Evolutionary conservation across 2,113 vertebrate species (phyloP).

Genomic region (Axis porcinus): DNA sequence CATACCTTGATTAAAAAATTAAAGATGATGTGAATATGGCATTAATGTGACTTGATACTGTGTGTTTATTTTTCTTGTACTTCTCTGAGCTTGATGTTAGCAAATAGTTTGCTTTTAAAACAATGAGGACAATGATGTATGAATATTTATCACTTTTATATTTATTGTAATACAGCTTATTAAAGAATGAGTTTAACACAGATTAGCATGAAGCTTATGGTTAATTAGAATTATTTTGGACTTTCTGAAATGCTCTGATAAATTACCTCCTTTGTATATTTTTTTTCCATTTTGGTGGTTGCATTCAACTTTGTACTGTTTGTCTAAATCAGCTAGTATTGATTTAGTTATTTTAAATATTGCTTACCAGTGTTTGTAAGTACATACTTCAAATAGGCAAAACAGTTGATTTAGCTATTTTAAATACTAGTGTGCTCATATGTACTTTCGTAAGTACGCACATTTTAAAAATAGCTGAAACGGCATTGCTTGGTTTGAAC

Average conservation of each 20-base stretch:
- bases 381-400: neutral
- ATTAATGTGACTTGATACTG: neutral
- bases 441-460: neutral
- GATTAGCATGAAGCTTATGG: neutral
- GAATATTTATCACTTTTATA: neutral
- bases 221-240: neutral
- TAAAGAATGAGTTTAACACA: neutral
- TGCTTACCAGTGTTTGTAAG: neutral
- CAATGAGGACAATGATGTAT: neutral
- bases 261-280: neutral
- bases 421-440: neutral
- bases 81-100: neutral
- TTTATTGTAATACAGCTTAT: neutral
- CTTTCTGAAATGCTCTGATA: neutral
- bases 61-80: neutral
- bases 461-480: conserved; percentile 1
- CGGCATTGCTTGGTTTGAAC: neutral
- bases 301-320: neutral
- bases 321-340: neutral
- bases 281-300: neutral
- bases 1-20: neutral
- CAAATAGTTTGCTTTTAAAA: neutral
- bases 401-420: neutral
- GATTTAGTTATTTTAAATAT: neutral
- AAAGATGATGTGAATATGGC: neutral